phyloP scores from a whole-genome alignment of 2,797 vertebrate genomes.

The Thaleichthys pacificus region DNA sequence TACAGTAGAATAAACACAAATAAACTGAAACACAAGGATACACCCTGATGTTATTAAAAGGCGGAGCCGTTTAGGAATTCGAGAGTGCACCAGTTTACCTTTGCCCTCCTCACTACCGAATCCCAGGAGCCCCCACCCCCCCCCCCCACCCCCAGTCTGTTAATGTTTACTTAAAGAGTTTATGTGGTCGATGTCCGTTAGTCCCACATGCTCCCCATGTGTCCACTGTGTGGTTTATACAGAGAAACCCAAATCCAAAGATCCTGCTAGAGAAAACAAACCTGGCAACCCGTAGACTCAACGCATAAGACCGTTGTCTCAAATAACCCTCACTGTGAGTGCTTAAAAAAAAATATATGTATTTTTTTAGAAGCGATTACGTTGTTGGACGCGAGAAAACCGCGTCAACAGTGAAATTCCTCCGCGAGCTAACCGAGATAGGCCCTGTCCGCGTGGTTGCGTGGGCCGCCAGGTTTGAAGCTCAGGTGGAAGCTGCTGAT shows the following conservation, averaged over 20 bases:
- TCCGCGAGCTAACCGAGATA: background rate
- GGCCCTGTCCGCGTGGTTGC: too few relatives aligned
- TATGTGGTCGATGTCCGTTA: background rate
- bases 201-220: background rate
- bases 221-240: background rate
- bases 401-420: conserved; percentile 28
- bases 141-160: background rate
- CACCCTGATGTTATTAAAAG: conserved; percentile 1
- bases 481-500: background rate
- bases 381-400: conserved; percentile 26
- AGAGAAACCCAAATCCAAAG: conserved; percentile 10
- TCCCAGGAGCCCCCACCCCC: too few relatives aligned
- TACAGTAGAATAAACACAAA: background rate
- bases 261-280: conserved; percentile 20
- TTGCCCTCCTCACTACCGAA: too few relatives aligned
- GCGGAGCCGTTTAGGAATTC: background rate
- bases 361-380: conserved; percentile 27
- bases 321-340: conserved; percentile 14
- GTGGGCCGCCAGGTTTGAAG: background rate
- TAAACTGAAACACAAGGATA: too few relatives aligned
- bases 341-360: background rate
- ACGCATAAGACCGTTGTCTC: conserved; percentile 16
- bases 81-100: background rate
- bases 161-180: background rate
- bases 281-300: conserved; percentile 11